Conservation (phyloP, 2,113 vertebrate genomes). For the Mola mola region DNA sequence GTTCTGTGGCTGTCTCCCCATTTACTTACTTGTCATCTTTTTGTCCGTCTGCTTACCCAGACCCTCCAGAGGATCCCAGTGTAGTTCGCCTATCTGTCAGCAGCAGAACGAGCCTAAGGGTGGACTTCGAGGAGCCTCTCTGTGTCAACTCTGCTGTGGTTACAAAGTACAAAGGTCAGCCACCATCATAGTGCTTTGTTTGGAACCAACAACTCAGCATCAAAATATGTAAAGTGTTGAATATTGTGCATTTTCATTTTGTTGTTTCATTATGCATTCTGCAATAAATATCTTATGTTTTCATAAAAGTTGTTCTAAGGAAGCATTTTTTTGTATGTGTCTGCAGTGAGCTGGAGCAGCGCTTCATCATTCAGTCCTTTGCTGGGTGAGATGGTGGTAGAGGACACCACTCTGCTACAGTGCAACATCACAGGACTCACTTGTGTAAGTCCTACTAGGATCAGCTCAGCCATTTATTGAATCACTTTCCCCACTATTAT, state of each 20-base stretch:
- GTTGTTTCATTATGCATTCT: no score
- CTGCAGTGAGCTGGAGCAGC: constrained; percentile 89
- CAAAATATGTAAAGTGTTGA: constrained; percentile 2
- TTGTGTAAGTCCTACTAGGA: constrained; percentile 80
- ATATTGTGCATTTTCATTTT: no score
- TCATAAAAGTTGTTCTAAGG: not conserved
- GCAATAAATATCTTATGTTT: not conserved
- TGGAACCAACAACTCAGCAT: no score
- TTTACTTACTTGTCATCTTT: constrained; percentile 9
- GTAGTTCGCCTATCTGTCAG: constrained; percentile 84
- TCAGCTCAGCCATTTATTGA: not conserved
- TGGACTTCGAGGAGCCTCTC: constrained; percentile 88
- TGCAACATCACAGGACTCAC: constrained; percentile 85
- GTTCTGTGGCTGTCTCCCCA: constrained; percentile 3
- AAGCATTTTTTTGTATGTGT: constrained; percentile 15
- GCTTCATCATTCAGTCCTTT: constrained; percentile 79
- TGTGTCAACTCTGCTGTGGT: constrained; percentile 88
- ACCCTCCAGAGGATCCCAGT: constrained; percentile 85
- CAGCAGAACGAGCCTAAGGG: constrained; percentile 85
- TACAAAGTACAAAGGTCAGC: constrained; percentile 91
- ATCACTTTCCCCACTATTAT: no score
- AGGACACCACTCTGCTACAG: constrained; percentile 83
- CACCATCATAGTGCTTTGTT: not conserved
- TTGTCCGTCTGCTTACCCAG: constrained; percentile 64
- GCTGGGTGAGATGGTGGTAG: constrained; percentile 84